Percentiles rank a stretch among this genome's conserved stretches.
phyloP scores from a whole-genome alignment of 2,888 invertebrate species.

The Papilio gigon region DNA sequence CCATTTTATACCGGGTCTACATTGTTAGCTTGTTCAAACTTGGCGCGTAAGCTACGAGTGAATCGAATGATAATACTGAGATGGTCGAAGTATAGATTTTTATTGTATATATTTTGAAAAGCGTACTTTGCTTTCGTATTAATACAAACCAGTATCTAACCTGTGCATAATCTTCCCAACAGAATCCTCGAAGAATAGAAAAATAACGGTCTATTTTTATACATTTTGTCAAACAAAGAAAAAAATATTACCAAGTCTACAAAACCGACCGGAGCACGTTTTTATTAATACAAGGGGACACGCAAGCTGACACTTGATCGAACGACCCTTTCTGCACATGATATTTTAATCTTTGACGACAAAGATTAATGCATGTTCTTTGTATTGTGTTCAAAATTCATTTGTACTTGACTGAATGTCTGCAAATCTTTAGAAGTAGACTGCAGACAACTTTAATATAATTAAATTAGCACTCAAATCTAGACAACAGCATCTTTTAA shows the following conservation, averaged over 20 bases:
- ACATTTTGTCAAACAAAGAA: not conserved
- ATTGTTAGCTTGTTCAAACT: not conserved
- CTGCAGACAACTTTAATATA: no score
- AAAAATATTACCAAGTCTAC: not conserved
- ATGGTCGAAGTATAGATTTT: no score
- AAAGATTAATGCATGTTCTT: not conserved
- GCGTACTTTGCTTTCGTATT: no score
- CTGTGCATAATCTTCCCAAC: no score
- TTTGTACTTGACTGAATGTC: not conserved
- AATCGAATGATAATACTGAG: not conserved
- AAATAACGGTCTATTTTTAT: no score
- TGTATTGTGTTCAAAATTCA: not conserved
- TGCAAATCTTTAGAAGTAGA: not conserved
- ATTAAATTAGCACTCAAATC: no score
- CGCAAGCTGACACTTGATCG: not conserved
- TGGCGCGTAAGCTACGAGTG: not conserved
- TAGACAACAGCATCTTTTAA: no score
- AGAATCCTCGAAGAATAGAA: no score
- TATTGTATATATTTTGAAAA: no score
- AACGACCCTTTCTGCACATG: not conserved
- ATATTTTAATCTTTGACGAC: slow-evolving; percentile 6
- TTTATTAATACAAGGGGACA: not conserved
- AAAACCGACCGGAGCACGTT: not conserved
- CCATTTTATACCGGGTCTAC: slow-evolving; percentile 36
- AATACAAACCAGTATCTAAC: no score